Conservation (phyloP, 2,888 invertebrate species). For the Meloe dianella region DNA sequence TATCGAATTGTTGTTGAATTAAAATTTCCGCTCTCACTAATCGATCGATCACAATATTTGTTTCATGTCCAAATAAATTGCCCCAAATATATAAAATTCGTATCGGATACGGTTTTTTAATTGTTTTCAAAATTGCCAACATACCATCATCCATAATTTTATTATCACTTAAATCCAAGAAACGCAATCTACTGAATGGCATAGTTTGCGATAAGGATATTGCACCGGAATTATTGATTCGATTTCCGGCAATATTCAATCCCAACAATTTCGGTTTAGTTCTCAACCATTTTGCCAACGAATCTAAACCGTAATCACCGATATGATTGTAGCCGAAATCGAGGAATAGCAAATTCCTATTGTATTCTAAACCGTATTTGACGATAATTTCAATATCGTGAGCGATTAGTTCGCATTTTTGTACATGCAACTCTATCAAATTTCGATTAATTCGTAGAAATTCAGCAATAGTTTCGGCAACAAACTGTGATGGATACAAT, state of each 20-base stretch:
- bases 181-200: conserved; percentile 65
- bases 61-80: conserved; percentile 53
- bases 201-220: conserved; percentile 62
- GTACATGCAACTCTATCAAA: conserved; percentile 65
- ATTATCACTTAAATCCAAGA: conserved; percentile 66
- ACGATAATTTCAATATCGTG: conserved; percentile 67
- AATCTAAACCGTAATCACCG: conserved; percentile 65
- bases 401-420: conserved; percentile 66
- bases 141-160: conserved; percentile 64
- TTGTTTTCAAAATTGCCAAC: conserved; percentile 62
- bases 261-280: conserved; percentile 61
- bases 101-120: conserved; percentile 63
- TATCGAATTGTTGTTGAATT: conserved; percentile 58
- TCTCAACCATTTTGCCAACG: conserved; percentile 63
- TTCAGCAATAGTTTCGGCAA: conserved; percentile 48
- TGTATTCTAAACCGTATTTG: conserved; percentile 60
- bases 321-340: conserved; percentile 68
- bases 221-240: conserved; percentile 65
- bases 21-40: conserved; percentile 57
- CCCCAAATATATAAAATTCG: conserved; percentile 59
- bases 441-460: conserved; percentile 54
- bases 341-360: conserved; percentile 63
- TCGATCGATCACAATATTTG: conserved; percentile 51
- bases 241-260: conserved; percentile 65
- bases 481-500: conserved; percentile 42